These are phyloP conservation scores for Oophaga pumilio DNA, from an alignment of 2,113 vertebrate genomes.

Conservation along the genomic window DNA sequence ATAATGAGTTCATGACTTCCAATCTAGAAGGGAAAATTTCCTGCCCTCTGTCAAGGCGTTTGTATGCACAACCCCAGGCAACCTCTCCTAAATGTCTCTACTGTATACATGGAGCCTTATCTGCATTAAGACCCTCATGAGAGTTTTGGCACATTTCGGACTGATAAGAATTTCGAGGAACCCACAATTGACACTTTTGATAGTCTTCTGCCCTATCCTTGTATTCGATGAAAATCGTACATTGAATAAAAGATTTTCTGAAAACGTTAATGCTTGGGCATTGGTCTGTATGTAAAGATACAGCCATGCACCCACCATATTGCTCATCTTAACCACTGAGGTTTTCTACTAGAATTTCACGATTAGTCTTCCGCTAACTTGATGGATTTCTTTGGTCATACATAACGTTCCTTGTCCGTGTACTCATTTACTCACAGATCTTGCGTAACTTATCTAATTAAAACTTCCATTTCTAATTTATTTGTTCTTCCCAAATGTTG, in stretches of 20 bases:
- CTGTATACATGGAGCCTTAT: not conserved
- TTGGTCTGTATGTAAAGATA: not conserved
- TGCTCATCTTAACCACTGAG: not conserved
- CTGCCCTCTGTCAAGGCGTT: slow-evolving; percentile 19
- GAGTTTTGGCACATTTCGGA: not conserved
- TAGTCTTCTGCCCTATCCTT: not conserved
- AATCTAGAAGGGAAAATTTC: slow-evolving; percentile 21
- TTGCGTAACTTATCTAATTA: not conserved
- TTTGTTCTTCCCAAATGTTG: not conserved
- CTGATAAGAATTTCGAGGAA: not conserved
- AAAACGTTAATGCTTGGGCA: not conserved
- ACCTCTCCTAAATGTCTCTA: not conserved
- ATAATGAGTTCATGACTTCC: slow-evolving; percentile 30
- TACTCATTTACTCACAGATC: not conserved
- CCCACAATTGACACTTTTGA: not conserved
- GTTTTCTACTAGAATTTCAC: not conserved
- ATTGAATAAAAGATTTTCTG: not conserved
- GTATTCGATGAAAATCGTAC: not conserved
- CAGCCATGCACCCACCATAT: not conserved
- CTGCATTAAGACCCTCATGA: not conserved
- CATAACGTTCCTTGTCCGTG: no score
- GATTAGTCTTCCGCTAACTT: not conserved
- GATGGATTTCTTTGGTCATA: no score
- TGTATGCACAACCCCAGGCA: slow-evolving; percentile 13
- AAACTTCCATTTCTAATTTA: not conserved